Evolutionary conservation across 2,888 invertebrate species (phyloP), one percentile per base, ranked within the genome.

Genomic region (Electrophaes corylata): DNA sequence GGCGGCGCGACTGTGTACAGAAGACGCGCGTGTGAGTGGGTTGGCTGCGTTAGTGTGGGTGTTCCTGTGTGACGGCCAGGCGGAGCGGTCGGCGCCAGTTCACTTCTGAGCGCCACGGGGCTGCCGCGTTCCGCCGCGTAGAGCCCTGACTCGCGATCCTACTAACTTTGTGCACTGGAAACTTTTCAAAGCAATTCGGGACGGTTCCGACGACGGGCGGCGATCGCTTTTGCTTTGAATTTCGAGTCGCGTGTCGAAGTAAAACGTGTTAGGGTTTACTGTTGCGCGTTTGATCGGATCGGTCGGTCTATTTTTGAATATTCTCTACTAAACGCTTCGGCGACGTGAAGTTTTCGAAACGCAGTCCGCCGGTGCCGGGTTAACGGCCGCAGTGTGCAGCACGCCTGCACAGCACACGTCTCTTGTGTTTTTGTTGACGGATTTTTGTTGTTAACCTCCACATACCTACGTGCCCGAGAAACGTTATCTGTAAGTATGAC

Each of bases 401-500:
- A 76, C 80, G 85, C 76, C 86, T 88, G 90, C 90, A 89, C 80
- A 81, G 90, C 90, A 89, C 80, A 81, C 81, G 79, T 80, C 81
- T 81, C 84, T 82, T 83, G 89, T 91, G 90, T 88, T 89, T 87
- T 88, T 88, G 88, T 91, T 90, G 87, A 88, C 84, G 88, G 86
- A 88, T 88, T 88, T 84, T 84, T 89, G 88, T 86, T 86, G 83
- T 86, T 87, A 84, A 85, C 81, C 80, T 83, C 80, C 74, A 78
- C 78, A 72, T 72, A n/a, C n/a, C n/a, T n/a, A 81, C 73, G 77
- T 83, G 81, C 75, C 78, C 73, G 78, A 83, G 82, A 79, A 76
- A 81, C 84, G 78, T 86, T 90, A 90, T 90, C 88, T 90, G 91
- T 91, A 90, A 91, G 91, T 91, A 91, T 90, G 87, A 90, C 88